A percentile compares a stretch with the other conserved stretches of the same genome.
These are phyloP conservation scores for Xyrauchen texanus DNA, from an alignment of 2,113 vertebrate species.

Conservation along the genomic window DNA sequence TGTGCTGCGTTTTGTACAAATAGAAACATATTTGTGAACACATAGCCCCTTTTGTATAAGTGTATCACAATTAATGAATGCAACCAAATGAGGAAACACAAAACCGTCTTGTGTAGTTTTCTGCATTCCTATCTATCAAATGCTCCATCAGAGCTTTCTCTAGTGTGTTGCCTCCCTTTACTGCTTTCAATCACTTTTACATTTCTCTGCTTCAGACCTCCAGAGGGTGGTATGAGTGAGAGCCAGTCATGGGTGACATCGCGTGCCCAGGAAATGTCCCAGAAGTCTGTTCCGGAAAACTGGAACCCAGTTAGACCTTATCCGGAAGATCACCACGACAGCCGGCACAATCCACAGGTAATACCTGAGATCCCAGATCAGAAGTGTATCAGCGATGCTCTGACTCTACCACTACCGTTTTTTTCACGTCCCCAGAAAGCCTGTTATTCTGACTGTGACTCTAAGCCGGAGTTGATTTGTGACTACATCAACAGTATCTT, in stretches of 20 bases:
- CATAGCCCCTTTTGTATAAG: no score
- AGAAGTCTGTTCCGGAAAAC: slow-evolving; percentile 79
- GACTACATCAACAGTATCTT: no score
- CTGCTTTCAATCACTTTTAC: no score
- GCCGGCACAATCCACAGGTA: slow-evolving; percentile 89
- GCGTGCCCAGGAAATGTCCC: slow-evolving; percentile 90
- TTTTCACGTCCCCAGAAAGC: background rate
- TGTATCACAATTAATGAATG: no score
- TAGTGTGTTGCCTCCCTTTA: no score
- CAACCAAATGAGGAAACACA: no score
- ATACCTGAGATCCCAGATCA: background rate
- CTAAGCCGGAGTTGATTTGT: no score
- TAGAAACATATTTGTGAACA: no score
- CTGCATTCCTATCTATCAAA: no score
- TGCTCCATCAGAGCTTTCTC: no score
- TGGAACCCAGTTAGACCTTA: slow-evolving; percentile 87
- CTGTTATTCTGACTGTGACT: background rate
- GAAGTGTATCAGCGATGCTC: background rate
- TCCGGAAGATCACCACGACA: slow-evolving; percentile 79
- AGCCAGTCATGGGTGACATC: slow-evolving; percentile 92
- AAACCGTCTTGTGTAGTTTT: no score
- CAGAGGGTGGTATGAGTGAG: slow-evolving; percentile 79
- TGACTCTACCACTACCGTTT: background rate
- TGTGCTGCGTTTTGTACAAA: no score
- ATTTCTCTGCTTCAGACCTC: slow-evolving; percentile 66